Conservation (phyloP, 2,888 invertebrate genomes). For the Tenodera sinensis region DNA sequence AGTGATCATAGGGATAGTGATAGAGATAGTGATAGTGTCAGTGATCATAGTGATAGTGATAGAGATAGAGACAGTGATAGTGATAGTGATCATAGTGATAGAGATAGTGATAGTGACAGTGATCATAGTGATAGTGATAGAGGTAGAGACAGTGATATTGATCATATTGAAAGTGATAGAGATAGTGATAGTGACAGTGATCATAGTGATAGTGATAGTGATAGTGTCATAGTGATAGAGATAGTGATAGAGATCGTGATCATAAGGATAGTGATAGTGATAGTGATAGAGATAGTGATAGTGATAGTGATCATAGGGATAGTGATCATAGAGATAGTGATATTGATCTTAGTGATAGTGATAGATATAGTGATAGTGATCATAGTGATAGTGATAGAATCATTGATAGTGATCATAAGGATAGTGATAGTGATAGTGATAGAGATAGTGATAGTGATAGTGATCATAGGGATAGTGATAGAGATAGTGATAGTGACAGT, state of each 20-base stretch:
- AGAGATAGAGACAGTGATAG: too few relatives aligned
- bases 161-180: too few relatives aligned
- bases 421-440: background rate
- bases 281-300: background rate
- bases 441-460: background rate
- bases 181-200: background rate
- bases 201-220: background rate
- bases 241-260: too few relatives aligned
- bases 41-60: too few relatives aligned
- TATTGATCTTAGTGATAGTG: too few relatives aligned
- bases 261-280: too few relatives aligned
- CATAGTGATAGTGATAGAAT: background rate
- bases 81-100: background rate
- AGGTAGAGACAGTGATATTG: background rate
- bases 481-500: background rate
- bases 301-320: background rate
- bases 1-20: background rate
- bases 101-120: background rate
- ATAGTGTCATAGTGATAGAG: too few relatives aligned
- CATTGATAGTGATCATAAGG: background rate
- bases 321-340: background rate
- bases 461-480: background rate
- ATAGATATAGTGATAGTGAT: too few relatives aligned
- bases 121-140: background rate
- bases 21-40: too few relatives aligned